Evolutionary conservation across 2,113 vertebrate genomes (phyloP).

Genomic region (Tupaia tana): DNA sequence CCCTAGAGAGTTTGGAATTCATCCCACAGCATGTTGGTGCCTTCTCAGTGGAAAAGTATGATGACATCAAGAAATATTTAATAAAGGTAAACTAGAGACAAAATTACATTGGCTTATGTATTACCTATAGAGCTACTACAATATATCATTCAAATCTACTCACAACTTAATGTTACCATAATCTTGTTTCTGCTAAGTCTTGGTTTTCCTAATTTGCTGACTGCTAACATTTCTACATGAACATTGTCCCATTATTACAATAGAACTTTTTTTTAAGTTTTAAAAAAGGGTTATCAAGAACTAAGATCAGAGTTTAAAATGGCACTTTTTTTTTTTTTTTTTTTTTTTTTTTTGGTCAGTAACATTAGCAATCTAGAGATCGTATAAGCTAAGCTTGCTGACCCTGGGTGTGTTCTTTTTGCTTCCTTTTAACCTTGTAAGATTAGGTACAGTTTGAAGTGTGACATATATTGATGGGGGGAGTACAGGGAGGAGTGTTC

Average conservation of each 20-base stretch:
- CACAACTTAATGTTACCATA: background rate
- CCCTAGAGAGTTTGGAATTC: slow-evolving; percentile 95
- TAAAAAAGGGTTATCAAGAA: background rate
- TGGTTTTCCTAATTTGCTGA: slow-evolving; percentile 21
- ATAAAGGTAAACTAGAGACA: slow-evolving; percentile 90
- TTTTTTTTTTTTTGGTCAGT: slow-evolving; percentile 44
- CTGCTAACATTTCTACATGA: background rate
- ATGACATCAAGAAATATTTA: slow-evolving; percentile 94
- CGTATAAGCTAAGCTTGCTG: background rate
- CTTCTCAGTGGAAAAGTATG: slow-evolving; percentile 94
- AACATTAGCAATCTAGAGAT: background rate
- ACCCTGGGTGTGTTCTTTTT: background rate
- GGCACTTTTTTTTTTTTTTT: too few relatives aligned
- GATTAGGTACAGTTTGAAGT: background rate
- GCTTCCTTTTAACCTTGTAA: background rate
- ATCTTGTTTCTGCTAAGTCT: background rate
- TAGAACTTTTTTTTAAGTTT: slow-evolving; percentile 43
- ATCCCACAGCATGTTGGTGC: slow-evolving; percentile 93
- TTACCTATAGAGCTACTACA: background rate
- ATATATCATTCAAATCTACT: background rate
- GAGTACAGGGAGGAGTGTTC: background rate
- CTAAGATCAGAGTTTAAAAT: background rate
- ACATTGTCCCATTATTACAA: background rate
- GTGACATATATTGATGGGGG: background rate
- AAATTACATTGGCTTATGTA: background rate